Conservation (phyloP, 2,888 invertebrate genomes). For the Chloroclysta siterata region DNA sequence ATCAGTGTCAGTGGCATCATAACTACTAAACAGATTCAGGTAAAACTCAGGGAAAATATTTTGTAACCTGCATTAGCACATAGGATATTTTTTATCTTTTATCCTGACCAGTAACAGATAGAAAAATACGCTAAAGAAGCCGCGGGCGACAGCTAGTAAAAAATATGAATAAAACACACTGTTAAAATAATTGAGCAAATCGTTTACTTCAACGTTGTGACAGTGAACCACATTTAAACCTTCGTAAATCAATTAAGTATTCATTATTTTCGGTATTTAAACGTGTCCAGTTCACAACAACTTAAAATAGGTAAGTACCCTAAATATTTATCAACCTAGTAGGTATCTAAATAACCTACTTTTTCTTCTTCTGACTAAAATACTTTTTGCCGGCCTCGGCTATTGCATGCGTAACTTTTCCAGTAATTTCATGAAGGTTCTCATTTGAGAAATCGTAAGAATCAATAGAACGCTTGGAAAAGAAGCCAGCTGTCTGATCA, state of each 20-base stretch:
- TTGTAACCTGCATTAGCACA: too few species aligned
- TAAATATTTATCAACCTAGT: constrained; percentile 9
- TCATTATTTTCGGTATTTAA: constrained; percentile 46
- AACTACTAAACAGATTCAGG: too few species aligned
- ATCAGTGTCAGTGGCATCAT: too few species aligned
- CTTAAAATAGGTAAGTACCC: constrained; percentile 25
- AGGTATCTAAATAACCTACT: constrained; percentile 7
- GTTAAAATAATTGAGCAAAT: constrained; percentile 26
- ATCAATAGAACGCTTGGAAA: constrained; percentile 73
- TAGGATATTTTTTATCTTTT: too few species aligned
- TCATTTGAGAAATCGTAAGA: constrained; percentile 79
- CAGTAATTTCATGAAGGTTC: constrained; percentile 77
- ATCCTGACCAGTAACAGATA: too few species aligned
- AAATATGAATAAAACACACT: constrained; percentile 7
- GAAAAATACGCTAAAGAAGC: not conserved
- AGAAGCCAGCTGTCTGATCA: constrained; percentile 68
- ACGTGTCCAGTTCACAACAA: constrained; percentile 80
- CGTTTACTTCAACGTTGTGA: constrained; percentile 60
- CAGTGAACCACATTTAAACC: constrained; percentile 74
- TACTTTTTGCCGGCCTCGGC: constrained; percentile 74
- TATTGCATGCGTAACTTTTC: constrained; percentile 74
- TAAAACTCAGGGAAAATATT: too few species aligned
- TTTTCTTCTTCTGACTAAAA: constrained; percentile 51
- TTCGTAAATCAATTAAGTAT: not conserved
- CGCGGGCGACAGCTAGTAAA: not conserved